Evolutionary conservation across 2,888 invertebrate species (phyloP).

Genomic region (Pheosia gnoma): DNA sequence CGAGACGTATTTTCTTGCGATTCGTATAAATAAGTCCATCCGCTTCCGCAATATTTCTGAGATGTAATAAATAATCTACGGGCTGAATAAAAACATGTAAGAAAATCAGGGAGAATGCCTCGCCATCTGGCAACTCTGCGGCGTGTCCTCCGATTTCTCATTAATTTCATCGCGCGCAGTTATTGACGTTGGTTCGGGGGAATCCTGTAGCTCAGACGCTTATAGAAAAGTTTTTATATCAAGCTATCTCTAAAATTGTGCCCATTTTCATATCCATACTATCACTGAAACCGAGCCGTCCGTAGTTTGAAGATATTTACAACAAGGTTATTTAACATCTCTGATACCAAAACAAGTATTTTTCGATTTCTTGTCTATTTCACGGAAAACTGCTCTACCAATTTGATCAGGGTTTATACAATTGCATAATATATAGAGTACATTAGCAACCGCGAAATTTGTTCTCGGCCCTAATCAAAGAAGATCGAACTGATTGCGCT

Average conservation of each 20-base stretch:
- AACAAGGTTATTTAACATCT: too few relatives aligned
- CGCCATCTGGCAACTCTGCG: neutral
- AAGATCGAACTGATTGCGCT: neutral
- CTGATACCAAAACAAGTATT: too few relatives aligned
- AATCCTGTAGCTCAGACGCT: neutral
- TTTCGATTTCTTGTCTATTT: too few relatives aligned
- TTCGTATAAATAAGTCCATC: too few relatives aligned
- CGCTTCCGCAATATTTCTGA: neutral
- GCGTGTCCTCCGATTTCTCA: neutral
- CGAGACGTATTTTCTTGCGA: too few relatives aligned
- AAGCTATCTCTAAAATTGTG: neutral
- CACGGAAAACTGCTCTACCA: too few relatives aligned
- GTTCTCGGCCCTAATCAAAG: neutral
- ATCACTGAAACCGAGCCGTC: too few relatives aligned
- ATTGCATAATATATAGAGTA: neutral
- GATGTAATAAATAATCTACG: neutral
- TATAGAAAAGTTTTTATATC: neutral
- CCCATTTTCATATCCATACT: too few relatives aligned
- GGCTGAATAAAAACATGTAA: neutral
- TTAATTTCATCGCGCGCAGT: slow-evolving; percentile 1
- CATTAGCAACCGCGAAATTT: neutral
- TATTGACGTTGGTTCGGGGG: neutral
- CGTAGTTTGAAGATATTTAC: too few relatives aligned
- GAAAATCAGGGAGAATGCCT: neutral
- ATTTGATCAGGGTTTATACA: too few relatives aligned